Evolutionary conservation across 2,113 vertebrate genomes (phyloP).

Genomic region (Calyptomena viridis): DNA sequence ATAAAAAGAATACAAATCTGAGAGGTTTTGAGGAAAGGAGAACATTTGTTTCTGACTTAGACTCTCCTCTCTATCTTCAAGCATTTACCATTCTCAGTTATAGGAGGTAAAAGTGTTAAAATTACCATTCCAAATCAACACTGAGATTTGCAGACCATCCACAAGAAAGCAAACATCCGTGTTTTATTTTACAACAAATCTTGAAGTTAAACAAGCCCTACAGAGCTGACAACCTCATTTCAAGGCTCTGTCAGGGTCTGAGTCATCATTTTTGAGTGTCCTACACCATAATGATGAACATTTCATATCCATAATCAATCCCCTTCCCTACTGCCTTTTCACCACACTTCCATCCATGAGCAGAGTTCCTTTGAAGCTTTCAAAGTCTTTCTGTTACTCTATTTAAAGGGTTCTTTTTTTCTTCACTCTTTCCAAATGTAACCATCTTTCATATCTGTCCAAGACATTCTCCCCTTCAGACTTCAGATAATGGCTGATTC

Average conservation of each 20-base stretch:
- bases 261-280: constrained; percentile 18
- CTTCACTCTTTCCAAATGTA: not conserved
- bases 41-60: not conserved
- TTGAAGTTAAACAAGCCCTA: not conserved
- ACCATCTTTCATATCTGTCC: not conserved
- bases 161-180: not conserved
- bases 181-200: not conserved
- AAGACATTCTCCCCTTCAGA: not conserved
- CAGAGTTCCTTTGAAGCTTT: not conserved
- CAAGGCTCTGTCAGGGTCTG: not conserved
- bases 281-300: not conserved
- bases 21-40: not conserved
- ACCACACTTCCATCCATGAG: not conserved
- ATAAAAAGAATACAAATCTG: not conserved
- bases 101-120: not conserved
- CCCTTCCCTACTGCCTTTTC: not conserved
- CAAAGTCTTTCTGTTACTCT: not conserved
- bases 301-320: constrained; percentile 4
- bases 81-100: not conserved
- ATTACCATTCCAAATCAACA: not conserved
- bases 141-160: not conserved
- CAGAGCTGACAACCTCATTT: not conserved
- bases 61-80: not conserved
- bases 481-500: not conserved
- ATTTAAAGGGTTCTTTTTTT: not conserved